Evolutionary conservation across 2,888 invertebrate species (phyloP).

Genomic region (Ditylenchus weischeri): DNA sequence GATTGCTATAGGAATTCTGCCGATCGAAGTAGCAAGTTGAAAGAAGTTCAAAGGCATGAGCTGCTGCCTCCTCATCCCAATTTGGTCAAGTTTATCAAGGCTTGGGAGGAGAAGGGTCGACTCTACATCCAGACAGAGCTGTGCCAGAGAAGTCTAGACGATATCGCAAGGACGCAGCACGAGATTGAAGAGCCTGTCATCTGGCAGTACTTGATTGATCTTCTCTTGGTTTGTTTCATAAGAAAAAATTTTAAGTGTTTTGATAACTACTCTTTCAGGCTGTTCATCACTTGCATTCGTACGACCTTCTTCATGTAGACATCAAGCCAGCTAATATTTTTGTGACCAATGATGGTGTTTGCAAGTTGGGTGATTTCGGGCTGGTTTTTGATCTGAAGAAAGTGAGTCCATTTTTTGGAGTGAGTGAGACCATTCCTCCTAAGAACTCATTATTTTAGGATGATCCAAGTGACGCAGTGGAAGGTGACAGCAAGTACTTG

Average conservation of each 20-base stretch:
- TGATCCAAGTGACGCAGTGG: conserved; percentile 56
- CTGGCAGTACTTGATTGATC: conserved; percentile 71
- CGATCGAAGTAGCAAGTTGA: conserved; percentile 39
- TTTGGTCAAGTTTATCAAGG: conserved; percentile 69
- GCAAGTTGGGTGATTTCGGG: conserved; percentile 76
- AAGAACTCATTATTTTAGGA: conserved; percentile 31
- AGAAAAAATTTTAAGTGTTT: no score
- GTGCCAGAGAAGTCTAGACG: conserved; percentile 67
- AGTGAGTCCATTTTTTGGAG: conserved; percentile 28
- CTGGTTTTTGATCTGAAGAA: conserved; percentile 68
- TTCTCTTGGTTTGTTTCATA: conserved; percentile 62
- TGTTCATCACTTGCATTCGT: conserved; percentile 69
- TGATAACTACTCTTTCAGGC: conserved; percentile 35
- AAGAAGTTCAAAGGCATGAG: conserved; percentile 68
- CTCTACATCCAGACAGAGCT: conserved; percentile 73
- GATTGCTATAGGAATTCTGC: conserved; percentile 38
- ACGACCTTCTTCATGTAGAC: conserved; percentile 70
- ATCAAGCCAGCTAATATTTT: conserved; percentile 77
- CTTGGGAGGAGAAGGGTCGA: conserved; percentile 73
- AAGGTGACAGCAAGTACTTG: conserved; percentile 75
- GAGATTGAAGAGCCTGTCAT: conserved; percentile 67
- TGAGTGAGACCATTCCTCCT: no score
- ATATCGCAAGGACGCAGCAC: conserved; percentile 65
- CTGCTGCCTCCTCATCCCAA: conserved; percentile 70
- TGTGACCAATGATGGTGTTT: conserved; percentile 67